A percentile compares a stretch with the other conserved stretches of the same genome.
These are phyloP conservation scores for Cheilosia soror DNA, from an alignment of 2,888 invertebrate species.

Conservation along the genomic window DNA sequence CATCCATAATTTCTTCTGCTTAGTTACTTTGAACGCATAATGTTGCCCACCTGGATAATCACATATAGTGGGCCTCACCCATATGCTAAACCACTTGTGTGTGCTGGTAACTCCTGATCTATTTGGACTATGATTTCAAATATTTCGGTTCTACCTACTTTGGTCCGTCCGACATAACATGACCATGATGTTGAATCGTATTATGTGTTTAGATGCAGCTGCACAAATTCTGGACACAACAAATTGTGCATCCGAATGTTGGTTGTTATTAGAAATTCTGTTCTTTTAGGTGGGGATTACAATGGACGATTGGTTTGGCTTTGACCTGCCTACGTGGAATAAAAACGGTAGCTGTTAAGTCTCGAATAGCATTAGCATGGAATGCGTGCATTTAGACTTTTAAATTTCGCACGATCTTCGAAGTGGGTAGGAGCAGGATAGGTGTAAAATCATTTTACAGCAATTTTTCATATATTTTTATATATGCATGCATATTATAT, in stretches of 20 bases:
- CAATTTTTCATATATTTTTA: too few relatives aligned
- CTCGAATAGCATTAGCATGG: slow-evolving; percentile 33
- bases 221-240: slow-evolving; percentile 25
- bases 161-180: slow-evolving; percentile 3
- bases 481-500: too few relatives aligned
- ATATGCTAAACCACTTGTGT: slow-evolving; percentile 22
- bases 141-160: slow-evolving; percentile 46
- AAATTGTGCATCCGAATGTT: slow-evolving; percentile 45
- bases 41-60: slow-evolving; percentile 58
- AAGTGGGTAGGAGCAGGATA: slow-evolving; percentile 31
- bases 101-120: slow-evolving; percentile 34
- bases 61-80: slow-evolving; percentile 49
- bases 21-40: slow-evolving; percentile 44
- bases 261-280: slow-evolving; percentile 23
- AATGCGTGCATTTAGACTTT: slow-evolving; percentile 61
- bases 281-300: slow-evolving; percentile 9
- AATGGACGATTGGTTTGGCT: slow-evolving; percentile 42
- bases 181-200: slow-evolving; percentile 25
- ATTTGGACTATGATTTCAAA: slow-evolving; percentile 43
- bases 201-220: slow-evolving; percentile 35
- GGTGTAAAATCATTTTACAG: neutral
- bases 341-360: slow-evolving; percentile 53
- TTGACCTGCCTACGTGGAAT: slow-evolving; percentile 34
- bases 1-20: slow-evolving; percentile 41
- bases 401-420: slow-evolving; percentile 61